These are phyloP conservation scores for Rhizomys pruinosus DNA, from an alignment of 2,113 vertebrate species.

Conservation along the genomic window DNA sequence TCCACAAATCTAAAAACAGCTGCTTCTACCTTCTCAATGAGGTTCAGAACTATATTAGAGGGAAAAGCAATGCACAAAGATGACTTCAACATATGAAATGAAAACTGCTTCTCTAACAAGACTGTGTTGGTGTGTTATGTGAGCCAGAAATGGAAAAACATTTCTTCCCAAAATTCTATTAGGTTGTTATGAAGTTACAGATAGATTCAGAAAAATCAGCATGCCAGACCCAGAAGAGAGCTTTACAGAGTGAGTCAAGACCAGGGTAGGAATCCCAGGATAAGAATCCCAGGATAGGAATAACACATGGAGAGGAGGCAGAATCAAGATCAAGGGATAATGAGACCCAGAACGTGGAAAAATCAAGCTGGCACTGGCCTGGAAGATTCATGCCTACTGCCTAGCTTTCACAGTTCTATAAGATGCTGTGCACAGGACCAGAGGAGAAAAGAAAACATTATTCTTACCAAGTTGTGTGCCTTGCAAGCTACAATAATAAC, in stretches of 20 bases:
- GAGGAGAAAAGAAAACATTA: too few species aligned
- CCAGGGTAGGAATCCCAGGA: background rate
- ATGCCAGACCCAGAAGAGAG: background rate
- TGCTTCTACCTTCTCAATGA: background rate
- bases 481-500: too few species aligned
- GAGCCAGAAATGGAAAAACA: background rate
- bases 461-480: too few species aligned
- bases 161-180: background rate
- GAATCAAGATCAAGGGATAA: too few species aligned
- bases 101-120: conserved; percentile 17
- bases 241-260: background rate
- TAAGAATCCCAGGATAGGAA: too few species aligned
- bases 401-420: too few species aligned
- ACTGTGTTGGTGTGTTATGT: background rate
- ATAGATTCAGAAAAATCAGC: background rate
- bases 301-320: too few species aligned
- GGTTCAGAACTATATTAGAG: background rate
- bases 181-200: background rate
- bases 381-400: too few species aligned
- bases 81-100: background rate
- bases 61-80: background rate
- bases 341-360: too few species aligned
- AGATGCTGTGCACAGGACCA: too few species aligned
- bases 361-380: too few species aligned
- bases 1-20: background rate